phyloP scores from a whole-genome alignment of 2,888 invertebrate genomes.

The Drosophila diplacantha region DNA sequence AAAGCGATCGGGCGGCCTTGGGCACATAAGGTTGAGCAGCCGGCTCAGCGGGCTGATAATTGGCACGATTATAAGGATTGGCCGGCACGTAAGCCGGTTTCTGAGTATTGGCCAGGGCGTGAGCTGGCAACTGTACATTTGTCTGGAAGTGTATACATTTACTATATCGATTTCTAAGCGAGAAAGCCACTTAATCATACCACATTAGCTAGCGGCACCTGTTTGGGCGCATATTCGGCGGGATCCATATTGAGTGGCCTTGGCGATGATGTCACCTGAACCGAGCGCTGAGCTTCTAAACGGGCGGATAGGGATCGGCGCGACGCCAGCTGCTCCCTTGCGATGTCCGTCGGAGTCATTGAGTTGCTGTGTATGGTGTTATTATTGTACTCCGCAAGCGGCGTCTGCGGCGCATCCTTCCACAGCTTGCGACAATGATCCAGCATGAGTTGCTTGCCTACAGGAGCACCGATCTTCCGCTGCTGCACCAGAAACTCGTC shows the following conservation, averaged over 20 bases:
- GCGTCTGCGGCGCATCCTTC: constrained; percentile 53
- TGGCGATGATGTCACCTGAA: constrained; percentile 25
- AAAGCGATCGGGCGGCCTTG: constrained; percentile 51
- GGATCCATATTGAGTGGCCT: constrained; percentile 33
- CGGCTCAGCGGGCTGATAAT: constrained; percentile 46
- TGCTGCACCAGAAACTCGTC: constrained; percentile 75
- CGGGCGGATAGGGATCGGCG: constrained; percentile 65
- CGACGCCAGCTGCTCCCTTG: constrained; percentile 64
- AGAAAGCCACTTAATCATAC: constrained; percentile 30
- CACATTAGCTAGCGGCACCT: constrained; percentile 53
- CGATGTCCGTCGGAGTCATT: constrained; percentile 59
- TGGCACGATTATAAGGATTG: constrained; percentile 53
- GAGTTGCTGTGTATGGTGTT: constrained; percentile 52
- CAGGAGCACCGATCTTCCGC: constrained; percentile 73
- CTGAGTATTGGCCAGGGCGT: constrained; percentile 34
- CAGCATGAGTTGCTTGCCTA: constrained; percentile 70
- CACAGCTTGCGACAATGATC: constrained; percentile 74
- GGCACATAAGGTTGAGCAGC: constrained; percentile 42
- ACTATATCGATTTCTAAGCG: neutral
- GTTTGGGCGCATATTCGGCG: constrained; percentile 48
- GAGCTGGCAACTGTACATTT: constrained; percentile 45
- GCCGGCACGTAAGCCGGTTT: constrained; percentile 30
- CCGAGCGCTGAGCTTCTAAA: constrained; percentile 63
- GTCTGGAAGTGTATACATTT: constrained; percentile 38
- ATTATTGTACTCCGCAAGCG: constrained; percentile 49